phyloP scores from a whole-genome alignment of 2,797 vertebrate genomes.

The Crocidura indochinensis region DNA sequence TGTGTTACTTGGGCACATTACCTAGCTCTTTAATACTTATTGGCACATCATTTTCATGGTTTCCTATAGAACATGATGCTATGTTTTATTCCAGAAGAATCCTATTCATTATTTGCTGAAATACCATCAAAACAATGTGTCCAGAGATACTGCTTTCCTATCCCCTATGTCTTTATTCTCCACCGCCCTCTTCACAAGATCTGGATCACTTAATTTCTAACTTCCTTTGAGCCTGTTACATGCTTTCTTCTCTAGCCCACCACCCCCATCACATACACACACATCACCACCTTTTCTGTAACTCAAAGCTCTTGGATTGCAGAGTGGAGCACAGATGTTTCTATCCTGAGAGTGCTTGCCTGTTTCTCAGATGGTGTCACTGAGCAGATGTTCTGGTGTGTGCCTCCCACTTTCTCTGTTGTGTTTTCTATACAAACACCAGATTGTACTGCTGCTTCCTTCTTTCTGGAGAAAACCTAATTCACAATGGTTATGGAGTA shows the following conservation, averaged over 20 bases:
- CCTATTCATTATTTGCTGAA: not conserved
- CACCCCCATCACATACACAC: not conserved
- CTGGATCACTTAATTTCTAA: constrained; percentile 31
- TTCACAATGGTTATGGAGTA: constrained; percentile 68
- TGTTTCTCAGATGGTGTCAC: constrained; percentile 86
- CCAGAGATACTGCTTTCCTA: not conserved
- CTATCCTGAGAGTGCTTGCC: constrained; percentile 74
- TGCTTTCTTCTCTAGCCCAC: not conserved
- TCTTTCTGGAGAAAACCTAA: constrained; percentile 84
- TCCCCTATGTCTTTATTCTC: not conserved
- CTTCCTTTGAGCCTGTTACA: not conserved
- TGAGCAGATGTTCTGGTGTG: constrained; percentile 86
- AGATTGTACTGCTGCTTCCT: constrained; percentile 80
- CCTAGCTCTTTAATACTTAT: not conserved
- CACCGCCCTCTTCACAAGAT: not conserved
- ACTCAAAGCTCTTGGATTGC: constrained; percentile 45
- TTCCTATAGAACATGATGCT: not conserved
- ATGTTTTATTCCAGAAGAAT: not conserved
- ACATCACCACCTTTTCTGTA: not conserved
- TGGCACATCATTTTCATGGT: too few relatives aligned
- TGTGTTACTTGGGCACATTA: not conserved
- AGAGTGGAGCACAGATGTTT: constrained; percentile 83
- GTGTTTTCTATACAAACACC: constrained; percentile 86
- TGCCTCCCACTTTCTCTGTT: constrained; percentile 76
- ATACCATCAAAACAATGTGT: not conserved